Evolutionary conservation across 2,113 vertebrate species (phyloP), one percentile per base, ranked within the genome.

Genomic region (Eulacestoma nigropectus): DNA sequence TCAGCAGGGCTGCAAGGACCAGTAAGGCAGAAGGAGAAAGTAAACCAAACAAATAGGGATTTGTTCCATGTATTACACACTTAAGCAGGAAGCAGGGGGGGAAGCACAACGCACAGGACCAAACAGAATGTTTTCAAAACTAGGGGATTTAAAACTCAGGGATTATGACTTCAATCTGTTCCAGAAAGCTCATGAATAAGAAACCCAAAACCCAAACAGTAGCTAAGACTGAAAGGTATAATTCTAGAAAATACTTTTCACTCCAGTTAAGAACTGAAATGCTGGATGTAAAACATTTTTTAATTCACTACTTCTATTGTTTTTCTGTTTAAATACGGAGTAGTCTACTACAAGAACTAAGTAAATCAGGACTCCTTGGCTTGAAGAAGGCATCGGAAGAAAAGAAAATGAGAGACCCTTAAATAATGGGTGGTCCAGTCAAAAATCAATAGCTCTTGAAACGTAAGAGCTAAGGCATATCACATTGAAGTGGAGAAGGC

Each of bases 121-220:
- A 87, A 92, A 37, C 33, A 89, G 41, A 52, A 68, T n/a, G 53
- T 49, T 87, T 82, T 76, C 57, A 90, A 76, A 94, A 85, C 23
- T 7, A 60, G 10, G 22, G 49, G 82, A 93, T 91, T 91, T 96
- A 78, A 84, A 90, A 90, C 41, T 75, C 27, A 0, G 30, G 20
- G 74, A 95, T 95, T 94, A 96, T 23, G 27, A 76, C 37, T 90
- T 91, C 74, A 83, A 49, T 79, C 78, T 62, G 41, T 69, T 76
- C 25, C 33, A 79, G 62, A 37, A 93, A 82, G 52, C 30, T 87
- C 52, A 52, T 13, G 11, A 91, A 89, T 49, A 78, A 89, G 69
- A 96, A 87, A 79, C 32, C 9, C 23, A 30, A 42, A 67, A 50
- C 29, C 4, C 6, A 84, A 93, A 37, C 19, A 64, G 33, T 16